Evolutionary conservation across 2,113 vertebrate genomes (phyloP), one percentile per base, ranked within the genome.

Genomic region (Ptilorrhoa leucosticta): DNA sequence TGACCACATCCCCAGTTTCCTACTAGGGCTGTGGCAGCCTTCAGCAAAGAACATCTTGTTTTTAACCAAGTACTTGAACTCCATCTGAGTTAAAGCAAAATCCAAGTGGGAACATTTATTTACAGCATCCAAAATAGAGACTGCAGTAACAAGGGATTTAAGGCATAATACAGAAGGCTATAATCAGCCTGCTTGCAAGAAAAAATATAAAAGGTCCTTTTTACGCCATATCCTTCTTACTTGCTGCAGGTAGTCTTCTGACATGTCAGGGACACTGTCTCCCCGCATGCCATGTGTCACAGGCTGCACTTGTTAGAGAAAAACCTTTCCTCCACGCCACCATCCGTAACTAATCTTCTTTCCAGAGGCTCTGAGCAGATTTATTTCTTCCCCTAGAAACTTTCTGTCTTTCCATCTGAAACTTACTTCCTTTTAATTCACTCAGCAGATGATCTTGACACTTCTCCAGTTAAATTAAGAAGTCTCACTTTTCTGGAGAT

Each of bases 401-500:
- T 85, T 95, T 66, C 50, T 76, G 18, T 42, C 58, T 87, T 89
- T 94, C 84, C 21, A 24, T 82, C 66, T 42, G 75, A 93, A 93
- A 83, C 68, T 94, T 86, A 17, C 57, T 87, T 83, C 50, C 66
- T 79, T 92, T 87, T 61, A 63, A 92, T 90, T 90, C 83, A 70
- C 75, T 94, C 94, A 90, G 90, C 93, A 92, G 83, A 92, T 66
- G 86, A 94, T 96, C 92, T 88, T 81, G 92, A 94, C 96, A 95
- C 76, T 89, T 92, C 79, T 86, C 45, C 50, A 42, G 90, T 90
- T 94, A 96, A 92, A 95, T 97, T 95, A 97, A 92, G 94, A 93
- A 93, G 76, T 83, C 90, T 94, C 94, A 93, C 92, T 94, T 96
- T 79, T 94, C 88, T 66, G 85, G 95, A 95, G 88, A 84, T 86